Evolutionary conservation across 2,113 vertebrate genomes (phyloP).

Genomic region (Lutjanus erythropterus): DNA sequence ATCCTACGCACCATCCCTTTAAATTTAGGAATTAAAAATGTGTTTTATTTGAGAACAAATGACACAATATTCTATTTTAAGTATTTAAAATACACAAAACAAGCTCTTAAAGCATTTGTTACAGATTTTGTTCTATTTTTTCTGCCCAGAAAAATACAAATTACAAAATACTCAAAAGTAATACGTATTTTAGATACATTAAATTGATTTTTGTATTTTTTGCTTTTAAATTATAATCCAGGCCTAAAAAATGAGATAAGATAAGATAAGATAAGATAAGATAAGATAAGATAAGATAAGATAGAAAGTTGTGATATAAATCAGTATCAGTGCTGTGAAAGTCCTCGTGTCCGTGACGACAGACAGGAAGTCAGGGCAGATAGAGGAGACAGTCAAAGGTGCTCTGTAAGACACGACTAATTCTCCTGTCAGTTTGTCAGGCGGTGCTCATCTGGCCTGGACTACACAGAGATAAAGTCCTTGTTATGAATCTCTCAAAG

Average conservation of each 20-base stretch:
- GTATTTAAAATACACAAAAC: no score
- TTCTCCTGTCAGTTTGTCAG: conserved; percentile 84
- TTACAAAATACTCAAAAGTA: no score
- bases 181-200: no score
- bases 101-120: no score
- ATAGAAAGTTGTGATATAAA: conserved; percentile 44
- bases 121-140: no score
- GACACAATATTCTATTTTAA: no score
- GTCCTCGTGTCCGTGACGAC: conserved; percentile 47
- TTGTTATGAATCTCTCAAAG: conserved; percentile 83
- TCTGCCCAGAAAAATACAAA: no score
- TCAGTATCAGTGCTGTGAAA: conserved; percentile 45
- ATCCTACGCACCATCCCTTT: no score
- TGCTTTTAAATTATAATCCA: conserved; percentile 4
- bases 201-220: no score
- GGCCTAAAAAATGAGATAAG: neutral
- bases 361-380: conserved; percentile 60
- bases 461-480: conserved; percentile 83
- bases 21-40: no score
- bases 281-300: neutral
- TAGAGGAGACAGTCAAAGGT: conserved; percentile 70
- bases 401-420: conserved; percentile 76
- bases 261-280: neutral
- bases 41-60: no score
- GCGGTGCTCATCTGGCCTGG: conserved; percentile 80